These are phyloP conservation scores for Enoplosus armatus DNA, from an alignment of 2,797 vertebrate species.

Conservation along the genomic window DNA sequence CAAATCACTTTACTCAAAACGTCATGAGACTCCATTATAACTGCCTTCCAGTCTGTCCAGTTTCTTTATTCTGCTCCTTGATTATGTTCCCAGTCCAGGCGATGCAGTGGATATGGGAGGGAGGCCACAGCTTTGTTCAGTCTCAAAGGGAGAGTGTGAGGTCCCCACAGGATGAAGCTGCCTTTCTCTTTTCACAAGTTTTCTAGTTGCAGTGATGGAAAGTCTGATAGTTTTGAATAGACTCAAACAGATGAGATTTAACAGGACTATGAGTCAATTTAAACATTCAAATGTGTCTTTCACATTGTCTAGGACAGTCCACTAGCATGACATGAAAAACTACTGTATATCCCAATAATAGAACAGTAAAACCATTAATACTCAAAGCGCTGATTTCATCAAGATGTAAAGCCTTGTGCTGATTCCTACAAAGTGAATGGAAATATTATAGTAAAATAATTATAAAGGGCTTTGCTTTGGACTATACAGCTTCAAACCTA, in stretches of 20 bases:
- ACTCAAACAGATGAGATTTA: slow-evolving; percentile 28
- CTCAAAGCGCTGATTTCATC: slow-evolving; percentile 23
- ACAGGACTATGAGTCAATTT: neutral
- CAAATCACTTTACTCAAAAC: slow-evolving; percentile 44
- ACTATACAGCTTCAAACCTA: neutral
- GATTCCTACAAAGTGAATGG: slow-evolving; percentile 17
- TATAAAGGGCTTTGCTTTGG: slow-evolving; percentile 12
- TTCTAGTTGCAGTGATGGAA: slow-evolving; percentile 22
- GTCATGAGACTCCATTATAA: slow-evolving; percentile 49
- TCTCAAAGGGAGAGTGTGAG: slow-evolving; percentile 32
- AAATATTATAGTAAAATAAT: neutral
- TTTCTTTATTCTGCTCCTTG: slow-evolving; percentile 37
- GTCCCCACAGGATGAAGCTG: slow-evolving; percentile 32
- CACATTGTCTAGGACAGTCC: neutral
- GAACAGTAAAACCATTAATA: slow-evolving; percentile 17
- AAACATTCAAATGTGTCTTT: slow-evolving; percentile 25
- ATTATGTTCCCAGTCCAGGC: slow-evolving; percentile 55
- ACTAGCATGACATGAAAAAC: neutral
- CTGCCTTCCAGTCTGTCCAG: slow-evolving; percentile 24
- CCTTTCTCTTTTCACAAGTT: slow-evolving; percentile 49
- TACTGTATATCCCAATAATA: neutral
- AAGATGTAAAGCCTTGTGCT: slow-evolving; percentile 13
- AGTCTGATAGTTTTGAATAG: slow-evolving; percentile 4
- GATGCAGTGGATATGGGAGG: slow-evolving; percentile 29
- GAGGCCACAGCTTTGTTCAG: slow-evolving; percentile 55